Evolutionary conservation across 2,888 invertebrate species (phyloP), one percentile per base, ranked within the genome.

Genomic region (Xanthostigma xanthostigma): DNA sequence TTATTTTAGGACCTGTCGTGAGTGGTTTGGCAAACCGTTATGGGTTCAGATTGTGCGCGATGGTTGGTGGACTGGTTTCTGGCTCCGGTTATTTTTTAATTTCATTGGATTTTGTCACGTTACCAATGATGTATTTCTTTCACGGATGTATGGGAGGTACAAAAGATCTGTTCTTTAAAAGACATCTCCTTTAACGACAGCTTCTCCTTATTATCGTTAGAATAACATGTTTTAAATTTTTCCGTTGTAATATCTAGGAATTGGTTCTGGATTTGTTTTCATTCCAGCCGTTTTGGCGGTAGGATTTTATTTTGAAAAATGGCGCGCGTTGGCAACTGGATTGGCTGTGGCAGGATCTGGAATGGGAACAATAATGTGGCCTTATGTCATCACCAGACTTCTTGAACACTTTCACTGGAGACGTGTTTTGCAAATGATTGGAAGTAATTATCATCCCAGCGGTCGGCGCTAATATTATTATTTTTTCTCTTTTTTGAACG

Each of bases 251-350:
- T 10, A 14, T 11, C 10, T 58, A 57, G 72, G 81, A 1, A 66
- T 76, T 37, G 78, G 80, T 0, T 76, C 84, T 57, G 81, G 83
- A 36, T 69, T 85, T 68, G 74, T 84, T 45, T 84, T 80, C 63
- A 72, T 83, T 1, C 79, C 84, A 0, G 76, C 81, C 1, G 75
- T 84, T 40, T 74, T 87, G 27, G 75, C 79, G 10, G 79, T 84
- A 39, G 81, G 83, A 14, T 84, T 80, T 63, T 88, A 87, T 65
- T 87, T 87, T 60, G 83, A 85, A 58, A 73, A 72, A 53, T 80
- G 78, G 66, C 71, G 86, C 17, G 81, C 84, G 0, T 62, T 87
- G 39, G 86, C 85, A 1, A 82, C 79, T 8, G 83, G 84, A 1
- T 71, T 87, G 27, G 75, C 81, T 0, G 81, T 84, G 1, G 79